Evolutionary conservation across 2,888 invertebrate species (phyloP), one percentile per base, ranked within the genome.

Genomic region (Eupeodes latifasciatus): DNA sequence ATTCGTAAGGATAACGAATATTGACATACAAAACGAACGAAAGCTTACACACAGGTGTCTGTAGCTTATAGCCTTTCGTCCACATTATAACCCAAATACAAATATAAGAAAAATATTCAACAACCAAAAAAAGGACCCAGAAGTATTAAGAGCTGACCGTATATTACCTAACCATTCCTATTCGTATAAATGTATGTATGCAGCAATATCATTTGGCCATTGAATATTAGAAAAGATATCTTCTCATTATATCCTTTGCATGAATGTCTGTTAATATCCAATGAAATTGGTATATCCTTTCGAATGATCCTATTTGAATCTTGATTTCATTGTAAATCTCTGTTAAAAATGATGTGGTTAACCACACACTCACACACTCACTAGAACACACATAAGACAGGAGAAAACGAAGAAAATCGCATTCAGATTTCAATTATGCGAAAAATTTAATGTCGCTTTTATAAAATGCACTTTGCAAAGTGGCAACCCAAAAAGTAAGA

Each of bases 1-100:
- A 89, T 90, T 87, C 89, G 89, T 90, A 91, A 90, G 90, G 90
- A 91, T 93, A 93, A 93, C 93, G 93, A 93, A 93, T 93, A 92
- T 93, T 92, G 93, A 93, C 93, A 92, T 49, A 81, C 81, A 57
- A 88, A 87, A 87, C 84, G 71, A 53, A 59, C 6, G 14, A 91
- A 93, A 92, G 92, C 66, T 62, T 19, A 27, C 27, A 66, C 79
- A 81, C 76, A 86, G 84, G 71, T 80, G 80, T 69, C 51, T 71
- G 64, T 53, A 44, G 36, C 79, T 86, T 80, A 79, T 67, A 66
- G 53, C 61, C 62, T 69, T 40, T 83, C 40, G 16, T 66, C 62
- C 34, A 57, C 44, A 66, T 78, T 77, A 64, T 61, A 67, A 16
- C 27, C 55, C 11, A 51, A 59, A 64, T 27, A 27, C 53, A 69